Conservation (phyloP, 92 coral and sea anemone species). For the Parazoanthus atlanticus region DNA sequence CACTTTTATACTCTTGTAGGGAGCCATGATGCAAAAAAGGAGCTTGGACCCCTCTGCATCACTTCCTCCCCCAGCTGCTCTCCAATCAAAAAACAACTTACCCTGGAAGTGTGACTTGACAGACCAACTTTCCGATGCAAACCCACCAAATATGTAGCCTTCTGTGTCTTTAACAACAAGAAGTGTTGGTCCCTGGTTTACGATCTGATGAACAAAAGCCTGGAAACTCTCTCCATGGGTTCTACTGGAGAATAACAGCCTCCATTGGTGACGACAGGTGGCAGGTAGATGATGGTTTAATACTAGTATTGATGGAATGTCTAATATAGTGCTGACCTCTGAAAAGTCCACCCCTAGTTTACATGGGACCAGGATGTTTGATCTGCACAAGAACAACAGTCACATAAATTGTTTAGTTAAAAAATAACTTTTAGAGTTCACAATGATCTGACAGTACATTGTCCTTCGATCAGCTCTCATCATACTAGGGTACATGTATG, state of each 20-base stretch:
- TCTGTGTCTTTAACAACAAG: slow-evolving; percentile 70
- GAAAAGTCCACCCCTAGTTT: slow-evolving; percentile 78
- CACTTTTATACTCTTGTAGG: too few relatives aligned
- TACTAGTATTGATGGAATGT: slow-evolving; percentile 71
- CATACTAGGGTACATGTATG: too few relatives aligned
- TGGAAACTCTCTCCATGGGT: slow-evolving; percentile 93
- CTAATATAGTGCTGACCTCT: slow-evolving; percentile 68
- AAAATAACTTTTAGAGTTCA: neutral
- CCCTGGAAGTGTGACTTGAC: slow-evolving; percentile 91
- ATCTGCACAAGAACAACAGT: slow-evolving; percentile 50
- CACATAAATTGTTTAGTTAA: neutral
- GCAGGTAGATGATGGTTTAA: slow-evolving; percentile 82
- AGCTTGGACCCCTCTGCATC: too few relatives aligned
- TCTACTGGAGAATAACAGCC: slow-evolving; percentile 81
- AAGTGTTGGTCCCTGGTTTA: slow-evolving; percentile 86
- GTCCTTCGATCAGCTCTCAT: too few relatives aligned
- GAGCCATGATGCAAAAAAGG: too few relatives aligned
- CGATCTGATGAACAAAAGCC: slow-evolving; percentile 82
- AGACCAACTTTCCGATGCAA: slow-evolving; percentile 91
- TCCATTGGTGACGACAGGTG: slow-evolving; percentile 80
- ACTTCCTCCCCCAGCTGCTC: neutral
- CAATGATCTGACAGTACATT: neutral
- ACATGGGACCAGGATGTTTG: slow-evolving; percentile 90
- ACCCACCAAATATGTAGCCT: slow-evolving; percentile 93
- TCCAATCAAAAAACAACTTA: slow-evolving; percentile 7